These are phyloP conservation scores for Choloepus hoffmanni DNA, from an alignment of 2,113 vertebrate genomes.

Conservation along the genomic window DNA sequence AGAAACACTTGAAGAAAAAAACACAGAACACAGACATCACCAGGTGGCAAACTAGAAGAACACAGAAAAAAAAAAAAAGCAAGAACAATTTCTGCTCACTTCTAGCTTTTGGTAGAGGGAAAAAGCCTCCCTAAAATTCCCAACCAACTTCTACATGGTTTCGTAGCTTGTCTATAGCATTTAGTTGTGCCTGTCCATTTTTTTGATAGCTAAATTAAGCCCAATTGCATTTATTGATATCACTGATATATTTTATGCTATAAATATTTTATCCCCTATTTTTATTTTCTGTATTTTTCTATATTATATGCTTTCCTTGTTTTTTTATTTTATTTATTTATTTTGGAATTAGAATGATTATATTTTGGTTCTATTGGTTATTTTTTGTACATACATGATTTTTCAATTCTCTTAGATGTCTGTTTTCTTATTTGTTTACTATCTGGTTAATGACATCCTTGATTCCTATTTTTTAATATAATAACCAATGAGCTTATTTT, in stretches of 20 bases:
- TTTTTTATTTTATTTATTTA: background rate
- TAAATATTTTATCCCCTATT: background rate
- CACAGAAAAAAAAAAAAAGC: background rate
- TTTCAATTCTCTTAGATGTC: background rate
- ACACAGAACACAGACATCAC: background rate
- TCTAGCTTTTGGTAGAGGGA: background rate
- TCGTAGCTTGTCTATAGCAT: background rate
- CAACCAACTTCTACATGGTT: background rate
- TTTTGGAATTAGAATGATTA: slow-evolving; percentile 14
- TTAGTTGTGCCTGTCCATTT: background rate
- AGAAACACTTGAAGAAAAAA: background rate
- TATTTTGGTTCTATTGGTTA: background rate
- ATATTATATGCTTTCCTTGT: background rate
- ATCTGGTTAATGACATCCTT: background rate
- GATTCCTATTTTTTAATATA: background rate
- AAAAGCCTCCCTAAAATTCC: background rate
- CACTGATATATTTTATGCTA: background rate
- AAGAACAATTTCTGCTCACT: background rate
- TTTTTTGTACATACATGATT: background rate
- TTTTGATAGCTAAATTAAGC: background rate
- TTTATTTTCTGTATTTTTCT: background rate
- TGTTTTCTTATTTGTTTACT: slow-evolving; percentile 30
- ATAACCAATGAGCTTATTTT: background rate
- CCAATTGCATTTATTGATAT: background rate
- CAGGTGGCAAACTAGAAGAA: background rate